Evolutionary conservation across 2,113 vertebrate species (phyloP), one percentile per base, ranked within the genome.

Genomic region (Stigmatopora argus): DNA sequence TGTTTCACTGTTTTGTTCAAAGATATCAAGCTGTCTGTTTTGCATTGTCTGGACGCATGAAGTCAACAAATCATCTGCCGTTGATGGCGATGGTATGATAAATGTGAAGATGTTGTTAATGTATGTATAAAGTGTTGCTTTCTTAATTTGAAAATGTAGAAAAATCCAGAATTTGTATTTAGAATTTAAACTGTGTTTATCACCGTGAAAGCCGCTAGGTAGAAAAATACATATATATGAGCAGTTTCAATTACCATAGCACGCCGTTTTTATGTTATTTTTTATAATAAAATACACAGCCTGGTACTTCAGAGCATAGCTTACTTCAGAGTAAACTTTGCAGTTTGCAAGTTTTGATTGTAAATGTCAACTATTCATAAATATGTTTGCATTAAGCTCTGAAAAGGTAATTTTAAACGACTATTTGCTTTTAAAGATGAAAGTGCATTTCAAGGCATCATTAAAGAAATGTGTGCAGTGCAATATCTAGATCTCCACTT

Each of bases 181-280:
- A 74, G 63, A 46, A 65, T 65, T 10, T 8, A 41, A 73, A 31
- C 15, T 67, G 51, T 59, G 56, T 0, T 35, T 70, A 69, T 63
- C 63, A 44, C 52, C 73, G 65, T 62, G 73, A 79, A 73, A 35
- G 55, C 21, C 7, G 74, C 69, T 72, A 38, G 2, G 62, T 88
- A 87, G 21, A 87, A 87, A 89, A 87, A 87, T 86, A 86, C 78
- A 17, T 74, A 69, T 73, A 65, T 44, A 6, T 7, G 4, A 67
- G 69, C 13, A 4, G 45, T 67, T 52, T 56, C 19, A 71, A 65
- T 64, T 47, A 72, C 76, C 26, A 70, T 68, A 60, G 60, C 11
- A 68, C 47, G 57, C 59, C 38, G 13, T 60, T 76, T 64, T 71
- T 62, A 57, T 23, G 21, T 11, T 53, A n/a, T 56, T 55, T 41